Evolutionary conservation across 2,797 vertebrate genomes (phyloP).

Genomic region (Ceyx erithaca): DNA sequence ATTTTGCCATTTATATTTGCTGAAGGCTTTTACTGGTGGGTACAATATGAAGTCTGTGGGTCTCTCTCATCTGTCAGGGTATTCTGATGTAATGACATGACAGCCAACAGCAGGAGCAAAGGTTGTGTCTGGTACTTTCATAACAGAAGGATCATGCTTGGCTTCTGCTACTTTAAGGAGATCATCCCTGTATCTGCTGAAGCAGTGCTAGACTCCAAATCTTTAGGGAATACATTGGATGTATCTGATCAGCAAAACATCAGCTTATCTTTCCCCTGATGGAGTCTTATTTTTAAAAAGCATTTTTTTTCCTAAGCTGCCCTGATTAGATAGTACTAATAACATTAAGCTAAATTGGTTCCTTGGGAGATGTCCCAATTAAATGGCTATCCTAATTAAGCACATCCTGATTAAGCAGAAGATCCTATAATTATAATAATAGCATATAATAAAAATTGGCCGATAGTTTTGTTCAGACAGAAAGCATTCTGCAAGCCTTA

Average conservation of each 20-base stretch:
- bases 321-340: slow-evolving; percentile 62
- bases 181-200: background rate
- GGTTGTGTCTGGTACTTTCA: background rate
- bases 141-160: background rate
- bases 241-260: background rate
- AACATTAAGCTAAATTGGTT: slow-evolving; percentile 57
- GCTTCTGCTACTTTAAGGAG: background rate
- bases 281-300: slow-evolving; percentile 5
- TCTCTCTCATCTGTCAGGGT: background rate
- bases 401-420: slow-evolving; percentile 70
- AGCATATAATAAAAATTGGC: slow-evolving; percentile 60
- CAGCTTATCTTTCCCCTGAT: slow-evolving; percentile 1
- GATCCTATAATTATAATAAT: slow-evolving; percentile 67
- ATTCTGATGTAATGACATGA: background rate
- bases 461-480: slow-evolving; percentile 26
- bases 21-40: background rate
- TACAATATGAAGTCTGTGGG: background rate
- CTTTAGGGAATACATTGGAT: background rate
- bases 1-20: background rate
- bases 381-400: slow-evolving; percentile 72
- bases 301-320: slow-evolving; percentile 31
- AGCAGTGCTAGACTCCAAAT: background rate
- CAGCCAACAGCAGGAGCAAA: background rate
- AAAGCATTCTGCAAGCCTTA: slow-evolving; percentile 53
- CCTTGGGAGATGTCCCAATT: slow-evolving; percentile 72